phyloP scores from a whole-genome alignment of 2,888 invertebrate species.

The Rhamnusium bicolor region DNA sequence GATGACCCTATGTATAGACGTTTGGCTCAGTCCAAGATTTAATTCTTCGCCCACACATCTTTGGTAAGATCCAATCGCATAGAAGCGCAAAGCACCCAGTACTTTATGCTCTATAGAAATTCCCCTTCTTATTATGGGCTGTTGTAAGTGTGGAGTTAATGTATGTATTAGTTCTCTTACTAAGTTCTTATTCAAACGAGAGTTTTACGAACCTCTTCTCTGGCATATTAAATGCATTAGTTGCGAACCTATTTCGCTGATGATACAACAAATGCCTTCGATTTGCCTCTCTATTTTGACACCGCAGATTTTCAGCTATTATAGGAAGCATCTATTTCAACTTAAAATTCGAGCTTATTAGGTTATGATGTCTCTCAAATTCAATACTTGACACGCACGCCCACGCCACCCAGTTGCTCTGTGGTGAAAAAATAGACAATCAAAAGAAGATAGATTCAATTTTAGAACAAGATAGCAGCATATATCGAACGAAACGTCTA shows the following conservation, averaged over 20 bases:
- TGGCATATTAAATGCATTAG: background rate
- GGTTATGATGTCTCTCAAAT: background rate
- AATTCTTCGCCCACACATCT: slow-evolving; percentile 33
- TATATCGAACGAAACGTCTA: background rate
- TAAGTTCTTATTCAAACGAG: background rate
- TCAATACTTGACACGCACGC: background rate
- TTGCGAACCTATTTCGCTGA: background rate
- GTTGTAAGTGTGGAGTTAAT: background rate
- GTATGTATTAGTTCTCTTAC: background rate
- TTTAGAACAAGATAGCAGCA: background rate
- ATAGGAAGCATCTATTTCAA: background rate
- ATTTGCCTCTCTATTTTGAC: background rate
- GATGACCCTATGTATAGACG: slow-evolving; percentile 23
- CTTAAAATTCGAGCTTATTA: background rate
- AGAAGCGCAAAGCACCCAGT: slow-evolving; percentile 35
- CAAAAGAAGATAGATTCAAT: background rate
- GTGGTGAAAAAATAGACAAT: background rate
- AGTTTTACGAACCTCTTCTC: background rate
- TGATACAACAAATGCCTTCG: background rate
- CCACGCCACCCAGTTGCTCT: no score
- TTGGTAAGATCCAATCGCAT: slow-evolving; percentile 38
- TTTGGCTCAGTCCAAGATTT: slow-evolving; percentile 31
- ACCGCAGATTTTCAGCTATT: background rate
- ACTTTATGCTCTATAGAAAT: slow-evolving; percentile 6
- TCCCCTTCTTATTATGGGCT: background rate